Percentiles rank a stretch among this genome's conserved stretches.
phyloP scores from a whole-genome alignment of 2,888 invertebrate species.

The Linyphia triangularis region DNA sequence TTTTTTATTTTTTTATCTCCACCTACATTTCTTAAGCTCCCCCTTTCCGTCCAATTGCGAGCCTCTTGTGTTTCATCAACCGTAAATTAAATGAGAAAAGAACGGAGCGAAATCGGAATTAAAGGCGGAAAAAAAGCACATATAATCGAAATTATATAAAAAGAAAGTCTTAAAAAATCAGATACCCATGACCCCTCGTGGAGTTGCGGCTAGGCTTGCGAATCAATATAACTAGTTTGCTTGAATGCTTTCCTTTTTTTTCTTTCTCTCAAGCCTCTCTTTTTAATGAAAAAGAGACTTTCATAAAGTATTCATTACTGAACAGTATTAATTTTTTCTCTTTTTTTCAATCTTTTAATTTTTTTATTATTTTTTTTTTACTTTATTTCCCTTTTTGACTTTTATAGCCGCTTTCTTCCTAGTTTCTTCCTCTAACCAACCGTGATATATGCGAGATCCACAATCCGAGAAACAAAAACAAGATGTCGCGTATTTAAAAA shows the following conservation, averaged over 20 bases:
- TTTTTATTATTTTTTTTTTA: slow-evolving; percentile 41
- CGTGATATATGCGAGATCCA: slow-evolving; percentile 53
- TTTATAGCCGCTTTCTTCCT: slow-evolving; percentile 1
- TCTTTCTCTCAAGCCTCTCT: slow-evolving; percentile 20
- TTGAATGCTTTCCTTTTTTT: slow-evolving; percentile 47
- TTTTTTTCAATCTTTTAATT: not conserved
- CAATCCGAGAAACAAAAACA: slow-evolving; percentile 47
- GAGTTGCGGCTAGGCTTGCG: slow-evolving; percentile 60
- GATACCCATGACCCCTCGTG: slow-evolving; percentile 65
- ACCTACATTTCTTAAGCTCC: slow-evolving; percentile 7
- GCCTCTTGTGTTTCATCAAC: slow-evolving; percentile 66
- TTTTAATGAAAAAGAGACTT: slow-evolving; percentile 43
- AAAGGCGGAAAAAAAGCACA: slow-evolving; percentile 42
- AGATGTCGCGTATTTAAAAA: slow-evolving; percentile 32
- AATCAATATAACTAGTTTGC: slow-evolving; percentile 68
- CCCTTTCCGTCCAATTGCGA: slow-evolving; percentile 32
- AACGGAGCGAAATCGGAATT: slow-evolving; percentile 42
- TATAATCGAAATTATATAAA: slow-evolving; percentile 59
- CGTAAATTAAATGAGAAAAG: slow-evolving; percentile 71
- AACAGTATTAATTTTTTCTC: slow-evolving; percentile 62
- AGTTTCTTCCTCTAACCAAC: slow-evolving; percentile 34
- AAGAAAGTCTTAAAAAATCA: slow-evolving; percentile 56
- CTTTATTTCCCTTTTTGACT: not conserved
- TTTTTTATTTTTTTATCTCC: not conserved
- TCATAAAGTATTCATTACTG: slow-evolving; percentile 74